phyloP scores from a whole-genome alignment of 2,113 vertebrate species.

The Trematomus loennbergii region DNA sequence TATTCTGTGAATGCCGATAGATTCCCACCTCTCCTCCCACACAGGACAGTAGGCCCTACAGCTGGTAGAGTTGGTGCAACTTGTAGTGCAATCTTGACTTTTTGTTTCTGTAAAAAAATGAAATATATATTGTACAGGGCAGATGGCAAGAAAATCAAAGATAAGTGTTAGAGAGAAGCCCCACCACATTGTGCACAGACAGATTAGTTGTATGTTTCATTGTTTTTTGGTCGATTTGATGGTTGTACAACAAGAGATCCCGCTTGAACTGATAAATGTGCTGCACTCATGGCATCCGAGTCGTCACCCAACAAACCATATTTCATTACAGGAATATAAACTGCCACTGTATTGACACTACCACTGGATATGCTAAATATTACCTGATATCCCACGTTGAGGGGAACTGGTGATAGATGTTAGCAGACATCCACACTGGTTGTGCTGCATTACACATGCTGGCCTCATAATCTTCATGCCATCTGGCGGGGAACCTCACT shows the following conservation, averaged over 20 bases:
- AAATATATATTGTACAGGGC: neutral
- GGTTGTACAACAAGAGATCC: neutral
- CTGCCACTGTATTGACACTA: slow-evolving; percentile 7
- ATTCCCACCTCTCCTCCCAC: slow-evolving; percentile 29
- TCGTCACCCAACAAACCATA: slow-evolving; percentile 35
- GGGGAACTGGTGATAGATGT: slow-evolving; percentile 55
- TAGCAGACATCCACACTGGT: slow-evolving; percentile 63
- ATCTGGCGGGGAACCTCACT: slow-evolving; percentile 70
- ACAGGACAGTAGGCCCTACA: slow-evolving; percentile 7
- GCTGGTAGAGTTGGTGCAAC: neutral
- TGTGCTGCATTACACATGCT: slow-evolving; percentile 63
- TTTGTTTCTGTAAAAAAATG: neutral
- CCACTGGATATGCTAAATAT: slow-evolving; percentile 48
- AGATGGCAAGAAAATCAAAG: slow-evolving; percentile 11
- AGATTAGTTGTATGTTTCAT: neutral
- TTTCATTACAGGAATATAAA: slow-evolving; percentile 29
- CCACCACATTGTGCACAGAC: neutral
- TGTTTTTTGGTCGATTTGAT: neutral
- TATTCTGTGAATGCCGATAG: neutral
- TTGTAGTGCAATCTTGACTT: slow-evolving; percentile 5
- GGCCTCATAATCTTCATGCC: slow-evolving; percentile 71
- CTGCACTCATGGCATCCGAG: neutral
- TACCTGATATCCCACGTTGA: slow-evolving; percentile 51
- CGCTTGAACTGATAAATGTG: slow-evolving; percentile 9
- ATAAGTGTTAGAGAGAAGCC: slow-evolving; percentile 3